A percentile compares a stretch with the other conserved stretches of the same genome.
These are phyloP conservation scores for Sipunculus nudus DNA, from an alignment of 2,888 invertebrate species.

Conservation along the genomic window DNA sequence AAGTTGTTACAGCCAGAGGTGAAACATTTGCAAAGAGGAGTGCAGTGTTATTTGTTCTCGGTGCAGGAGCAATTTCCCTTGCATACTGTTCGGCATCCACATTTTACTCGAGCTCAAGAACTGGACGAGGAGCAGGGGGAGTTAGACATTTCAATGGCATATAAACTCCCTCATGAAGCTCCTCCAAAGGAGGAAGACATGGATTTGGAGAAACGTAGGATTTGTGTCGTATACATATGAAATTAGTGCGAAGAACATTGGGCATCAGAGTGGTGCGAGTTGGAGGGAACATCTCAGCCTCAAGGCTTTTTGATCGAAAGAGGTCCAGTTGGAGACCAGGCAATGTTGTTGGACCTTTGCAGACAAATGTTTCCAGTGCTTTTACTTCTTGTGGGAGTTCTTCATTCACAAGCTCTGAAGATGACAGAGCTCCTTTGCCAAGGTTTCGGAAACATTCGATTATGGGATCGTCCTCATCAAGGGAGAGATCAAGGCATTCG, in stretches of 20 bases:
- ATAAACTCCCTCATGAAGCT: background rate
- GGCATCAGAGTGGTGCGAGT: slow-evolving; percentile 10
- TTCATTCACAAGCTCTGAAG: background rate
- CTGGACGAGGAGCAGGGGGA: slow-evolving; percentile 7
- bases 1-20: no score
- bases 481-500: no score
- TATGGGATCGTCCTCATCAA: slow-evolving; percentile 2
- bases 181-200: background rate
- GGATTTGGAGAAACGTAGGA: background rate
- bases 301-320: slow-evolving; percentile 20
- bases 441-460: slow-evolving; percentile 5
- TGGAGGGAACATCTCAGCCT: slow-evolving; percentile 16
- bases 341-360: slow-evolving; percentile 5
- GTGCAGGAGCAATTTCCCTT: slow-evolving; percentile 8
- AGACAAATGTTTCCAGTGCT: slow-evolving; percentile 1
- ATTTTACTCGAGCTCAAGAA: slow-evolving; percentile 12
- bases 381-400: slow-evolving; percentile 2
- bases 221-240: background rate
- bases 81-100: slow-evolving; percentile 17
- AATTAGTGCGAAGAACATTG: background rate
- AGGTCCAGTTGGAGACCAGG: slow-evolving; percentile 8
- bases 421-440: background rate
- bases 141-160: slow-evolving; percentile 11
- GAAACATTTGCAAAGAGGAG: slow-evolving; percentile 20
- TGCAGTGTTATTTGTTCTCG: slow-evolving; percentile 14